Evolutionary conservation across 2,113 vertebrate genomes (phyloP), one percentile per base, ranked within the genome.

Genomic region (Syngnathus floridae): DNA sequence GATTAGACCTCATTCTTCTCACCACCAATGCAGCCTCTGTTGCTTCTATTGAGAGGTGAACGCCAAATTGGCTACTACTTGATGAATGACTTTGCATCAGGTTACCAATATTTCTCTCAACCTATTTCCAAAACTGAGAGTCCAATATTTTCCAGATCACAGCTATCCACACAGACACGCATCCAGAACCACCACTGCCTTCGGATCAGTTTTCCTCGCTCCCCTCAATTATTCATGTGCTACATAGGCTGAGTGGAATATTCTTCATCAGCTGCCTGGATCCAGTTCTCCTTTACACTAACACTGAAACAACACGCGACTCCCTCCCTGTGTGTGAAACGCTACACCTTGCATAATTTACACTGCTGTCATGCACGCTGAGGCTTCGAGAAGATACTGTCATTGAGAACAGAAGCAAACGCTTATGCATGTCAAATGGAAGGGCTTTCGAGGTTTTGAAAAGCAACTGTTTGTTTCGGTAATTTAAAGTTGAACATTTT

Each of bases 151-250:
- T 40, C 60, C 49, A 72, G 74, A 80, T 74, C 73, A 64, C 70
- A 17, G 57, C 37, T 31, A 65, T 7, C 38, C 22, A 48, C 37
- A 56, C 56, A 40, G 19, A 43, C 41, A 48, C 38, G 43, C 49
- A 48, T 36, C 65, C 4, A 64, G 64, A 72, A 67, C 81, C 11
- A 68, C 77, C 82, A 68, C 70, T 22, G 60, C 64, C 66, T 67
- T 61, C 67, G 55, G 87, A 88, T 90, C 86, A 72, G 73, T 73
- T 92, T 90, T 88, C 88, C 41, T 65, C 71, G 48, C 65, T 54
- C 48, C 61, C n/a, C 74, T 92, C 59, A 88, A 91, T 90, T 88
- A 90, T 92, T 90, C 70, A 91, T 85, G 77, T 48, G 58, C 62
- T 77, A 75, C 82, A 76, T 72, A 70, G 80, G 79, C 82, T 69